Percentiles rank a stretch among this genome's conserved stretches.
Evolutionary conservation across 2,113 vertebrate species (phyloP).

Genomic region (Camelus dromedarius): DNA sequence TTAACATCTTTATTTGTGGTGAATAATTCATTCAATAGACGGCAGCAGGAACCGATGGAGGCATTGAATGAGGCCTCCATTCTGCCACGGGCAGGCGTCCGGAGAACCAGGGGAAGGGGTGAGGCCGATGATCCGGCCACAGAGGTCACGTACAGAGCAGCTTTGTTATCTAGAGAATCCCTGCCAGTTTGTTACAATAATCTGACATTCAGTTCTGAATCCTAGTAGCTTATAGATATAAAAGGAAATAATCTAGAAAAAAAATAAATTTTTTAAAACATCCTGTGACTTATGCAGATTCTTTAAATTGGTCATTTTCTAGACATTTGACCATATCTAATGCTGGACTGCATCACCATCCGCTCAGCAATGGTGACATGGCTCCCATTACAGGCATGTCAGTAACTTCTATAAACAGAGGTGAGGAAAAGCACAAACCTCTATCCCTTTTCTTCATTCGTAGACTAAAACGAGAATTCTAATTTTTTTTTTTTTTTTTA

Average conservation of each 20-base stretch:
- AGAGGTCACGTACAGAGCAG: background rate
- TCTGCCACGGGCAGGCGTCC: background rate
- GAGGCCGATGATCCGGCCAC: rapidly evolving
- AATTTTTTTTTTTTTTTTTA: no score
- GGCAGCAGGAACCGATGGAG: background rate
- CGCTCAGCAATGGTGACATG: background rate
- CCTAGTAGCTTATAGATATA: background rate
- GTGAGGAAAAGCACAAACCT: background rate
- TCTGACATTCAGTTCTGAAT: background rate
- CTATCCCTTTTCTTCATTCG: background rate
- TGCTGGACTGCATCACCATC: background rate
- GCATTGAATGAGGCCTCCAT: background rate
- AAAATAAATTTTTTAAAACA: background rate
- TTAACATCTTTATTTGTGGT: background rate
- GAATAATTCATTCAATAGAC: no score
- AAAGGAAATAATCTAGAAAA: background rate
- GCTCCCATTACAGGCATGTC: background rate
- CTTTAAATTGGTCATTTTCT: background rate
- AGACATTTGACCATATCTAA: background rate
- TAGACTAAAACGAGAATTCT: background rate
- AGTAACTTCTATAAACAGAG: background rate
- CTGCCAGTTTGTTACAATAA: background rate
- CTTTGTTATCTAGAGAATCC: background rate
- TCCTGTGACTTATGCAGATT: background rate
- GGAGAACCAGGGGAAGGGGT: background rate